A percentile compares a stretch with the other conserved stretches of the same genome.
These are phyloP conservation scores for Epizoanthus ramosus DNA, from an alignment of 92 coral and sea anemone species.

Conservation along the genomic window DNA sequence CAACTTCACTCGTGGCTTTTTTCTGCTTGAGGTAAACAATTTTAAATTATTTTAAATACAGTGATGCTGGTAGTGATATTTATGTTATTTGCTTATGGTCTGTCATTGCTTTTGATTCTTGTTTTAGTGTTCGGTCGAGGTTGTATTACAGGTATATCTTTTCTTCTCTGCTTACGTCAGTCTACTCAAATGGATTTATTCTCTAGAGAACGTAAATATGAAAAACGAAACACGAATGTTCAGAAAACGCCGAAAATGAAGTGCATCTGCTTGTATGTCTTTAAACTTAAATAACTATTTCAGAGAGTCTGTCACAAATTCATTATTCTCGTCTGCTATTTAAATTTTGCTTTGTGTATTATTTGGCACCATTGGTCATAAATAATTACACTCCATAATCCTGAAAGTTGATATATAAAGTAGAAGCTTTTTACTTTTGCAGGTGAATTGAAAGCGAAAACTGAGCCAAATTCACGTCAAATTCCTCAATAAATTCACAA, in stretches of 20 bases:
- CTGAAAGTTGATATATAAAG: too few relatives aligned
- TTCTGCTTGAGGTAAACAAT: constrained; percentile 71
- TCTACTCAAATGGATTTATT: background rate
- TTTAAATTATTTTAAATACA: background rate
- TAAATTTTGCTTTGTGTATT: constrained; percentile 24
- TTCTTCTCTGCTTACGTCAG: background rate
- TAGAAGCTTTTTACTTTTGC: too few relatives aligned
- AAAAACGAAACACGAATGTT: background rate
- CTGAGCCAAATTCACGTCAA: too few relatives aligned
- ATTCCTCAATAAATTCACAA: too few relatives aligned
- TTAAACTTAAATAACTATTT: background rate
- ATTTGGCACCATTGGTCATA: background rate
- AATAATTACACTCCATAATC: too few relatives aligned
- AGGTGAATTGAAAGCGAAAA: too few relatives aligned
- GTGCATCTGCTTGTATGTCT: background rate
- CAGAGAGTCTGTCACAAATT: background rate
- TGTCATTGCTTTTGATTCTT: background rate
- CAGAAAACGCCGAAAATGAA: too few relatives aligned
- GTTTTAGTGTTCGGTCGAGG: background rate
- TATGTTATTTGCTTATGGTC: background rate
- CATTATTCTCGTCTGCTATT: background rate
- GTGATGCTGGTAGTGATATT: background rate
- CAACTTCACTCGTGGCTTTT: constrained; percentile 64
- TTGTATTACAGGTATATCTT: background rate
- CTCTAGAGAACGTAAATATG: background rate